Evolutionary conservation across 2,113 vertebrate species (phyloP), one percentile per base, ranked within the genome.

Genomic region (Colistium nudipinnis): DNA sequence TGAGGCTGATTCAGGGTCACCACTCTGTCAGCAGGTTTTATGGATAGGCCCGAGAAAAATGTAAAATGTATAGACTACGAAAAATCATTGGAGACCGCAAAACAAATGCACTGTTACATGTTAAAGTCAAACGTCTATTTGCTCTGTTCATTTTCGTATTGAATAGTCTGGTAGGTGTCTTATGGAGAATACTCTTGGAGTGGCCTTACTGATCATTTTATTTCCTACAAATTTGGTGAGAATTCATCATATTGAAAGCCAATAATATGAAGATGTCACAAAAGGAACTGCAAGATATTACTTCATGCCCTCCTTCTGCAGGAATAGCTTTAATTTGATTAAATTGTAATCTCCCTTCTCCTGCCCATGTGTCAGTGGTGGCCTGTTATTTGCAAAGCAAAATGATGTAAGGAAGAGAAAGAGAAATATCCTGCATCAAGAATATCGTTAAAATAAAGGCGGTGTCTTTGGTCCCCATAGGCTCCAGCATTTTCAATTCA

Each of bases 191-290:
- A 60, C 47, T 43, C 14, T 19, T 55, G 39, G 6, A 14, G 27
- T 55, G 24, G 25, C 49, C 49, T 56, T 59, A 43, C n/a, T 57
- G 43, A 51, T 44, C 3, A 22, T 51, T 62, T 13, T 36, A 30
- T 44, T 57, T 44, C 22, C 16, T 28, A 25, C 35, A 13, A 6
- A 31, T 28, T 17, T 24, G 44, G 19, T 35, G 10, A 4, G 16
- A 5, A 16, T 31, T 8, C 14, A 35, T 43, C 13, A 43, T n/a
- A 30, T 8, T 53, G 2, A 53, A 65, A 28, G 6, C n/a, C 8
- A 25, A 27, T 17, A 31, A 63, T 27, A 19, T 20, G 28, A 54
- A 31, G 43, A 57, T 43, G 5, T 9, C 55, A 56, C n/a, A 4
- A 16, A 28, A 20, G 9, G 3, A 1, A 5, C n/a, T 13, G 24